Evolutionary conservation across 1,140 invertebrate genomes (phyloP).

Genomic region (Brachionus paranguensis): DNA sequence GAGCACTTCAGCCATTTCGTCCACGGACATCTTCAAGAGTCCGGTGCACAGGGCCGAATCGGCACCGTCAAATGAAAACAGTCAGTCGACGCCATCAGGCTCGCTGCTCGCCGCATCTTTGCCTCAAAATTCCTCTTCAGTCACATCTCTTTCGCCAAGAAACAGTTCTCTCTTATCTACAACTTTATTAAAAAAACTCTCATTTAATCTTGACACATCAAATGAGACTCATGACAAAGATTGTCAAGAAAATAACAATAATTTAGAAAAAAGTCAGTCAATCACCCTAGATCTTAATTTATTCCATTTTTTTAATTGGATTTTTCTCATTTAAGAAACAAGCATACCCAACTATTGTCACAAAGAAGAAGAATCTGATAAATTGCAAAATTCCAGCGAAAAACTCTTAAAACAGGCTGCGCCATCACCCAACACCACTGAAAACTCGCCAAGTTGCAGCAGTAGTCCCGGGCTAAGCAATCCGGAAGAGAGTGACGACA

Average conservation of each 20-base stretch:
- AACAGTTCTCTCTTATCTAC: background rate
- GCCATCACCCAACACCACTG: background rate
- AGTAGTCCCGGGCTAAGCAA: background rate
- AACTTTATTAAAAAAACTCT: constrained; percentile 7
- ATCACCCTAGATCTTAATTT: background rate
- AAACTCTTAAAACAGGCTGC: background rate
- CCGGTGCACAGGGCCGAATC: background rate
- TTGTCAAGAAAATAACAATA: constrained; percentile 8
- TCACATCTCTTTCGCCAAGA: background rate
- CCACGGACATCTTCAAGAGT: constrained; percentile 17
- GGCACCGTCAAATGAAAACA: background rate
- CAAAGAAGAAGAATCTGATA: constrained; percentile 21
- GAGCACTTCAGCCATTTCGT: background rate
- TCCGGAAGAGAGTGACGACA: background rate
- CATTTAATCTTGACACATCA: background rate
- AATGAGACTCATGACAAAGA: background rate
- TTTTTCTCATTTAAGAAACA: background rate
- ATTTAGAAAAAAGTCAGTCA: background rate
- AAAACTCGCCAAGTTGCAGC: background rate
- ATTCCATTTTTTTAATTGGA: background rate
- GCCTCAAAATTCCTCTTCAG: background rate
- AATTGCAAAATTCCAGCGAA: background rate
- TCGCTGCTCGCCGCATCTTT: background rate
- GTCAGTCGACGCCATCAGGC: background rate
- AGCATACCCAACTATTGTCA: background rate